Evolutionary conservation across 2,888 invertebrate species (phyloP), one percentile per base, ranked within the genome.

Genomic region (Diabrotica balteata): DNA sequence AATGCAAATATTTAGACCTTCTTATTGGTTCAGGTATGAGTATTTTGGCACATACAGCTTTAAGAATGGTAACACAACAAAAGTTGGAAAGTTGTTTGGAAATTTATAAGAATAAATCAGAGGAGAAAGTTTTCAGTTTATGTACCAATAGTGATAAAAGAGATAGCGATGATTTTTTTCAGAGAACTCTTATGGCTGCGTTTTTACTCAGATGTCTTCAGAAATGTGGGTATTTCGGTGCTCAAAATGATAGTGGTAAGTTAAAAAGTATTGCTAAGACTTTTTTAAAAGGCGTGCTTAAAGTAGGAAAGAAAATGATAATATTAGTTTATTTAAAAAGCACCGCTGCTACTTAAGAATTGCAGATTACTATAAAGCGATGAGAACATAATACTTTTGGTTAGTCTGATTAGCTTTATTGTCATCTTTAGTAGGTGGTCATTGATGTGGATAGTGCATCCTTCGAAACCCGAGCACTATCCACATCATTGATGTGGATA

Each of bases 11-110:
- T 77, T 84, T 91, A 76, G 91, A 91, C 73, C 84, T 94, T 7
- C 87, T 94, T 60, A 90, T 92, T 72, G 95, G 94, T 86, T 84
- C 84, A 7, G 85, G 95, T 1, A 94, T 94, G 92, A 94, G 94
- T 63, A 87, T 93, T 59, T 85, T 94, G 4, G 91, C 92, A 72
- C 89, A 90, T 77, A 87, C 93, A 54, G 92, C 94, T 0, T 80
- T 94, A 44, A 86, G 94, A 59, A 90, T 93, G 84, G 87, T 93
- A n/a, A 93, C 94, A 0, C 92, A 93, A 80, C 87, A 88, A 0
- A 86, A 87, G 0, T 80, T 88, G 0, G 81, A 86, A 3, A 83
- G 85, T 42, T 86, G 86, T 72, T 76, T 87, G 50, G 80, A 85
- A 44, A 86, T 88, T 59, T 84, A 86, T 75, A 80, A 86, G 32